Conservation (phyloP, 2,113 vertebrate genomes). For the Okapia johnstoni region DNA sequence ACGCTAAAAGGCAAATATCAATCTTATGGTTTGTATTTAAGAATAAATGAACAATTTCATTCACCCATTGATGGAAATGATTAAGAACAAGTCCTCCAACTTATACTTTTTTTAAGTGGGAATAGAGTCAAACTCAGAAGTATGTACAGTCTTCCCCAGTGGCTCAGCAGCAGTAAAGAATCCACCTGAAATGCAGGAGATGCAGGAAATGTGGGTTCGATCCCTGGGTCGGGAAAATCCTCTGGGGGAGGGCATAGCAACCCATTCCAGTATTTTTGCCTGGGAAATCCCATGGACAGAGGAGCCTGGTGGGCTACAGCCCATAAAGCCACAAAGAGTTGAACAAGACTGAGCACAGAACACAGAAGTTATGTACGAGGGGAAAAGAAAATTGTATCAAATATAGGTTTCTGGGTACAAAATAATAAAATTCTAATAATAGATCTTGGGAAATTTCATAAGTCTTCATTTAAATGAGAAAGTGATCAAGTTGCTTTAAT, state of each 20-base stretch:
- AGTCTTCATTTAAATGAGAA: constrained; percentile 24
- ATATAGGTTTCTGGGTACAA: not conserved
- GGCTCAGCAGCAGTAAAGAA: not conserved
- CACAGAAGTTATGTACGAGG: not conserved
- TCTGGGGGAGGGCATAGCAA: not conserved
- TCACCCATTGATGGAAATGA: not conserved
- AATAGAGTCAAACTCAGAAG: not conserved
- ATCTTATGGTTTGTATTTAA: constrained; percentile 28
- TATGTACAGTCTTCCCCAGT: not conserved
- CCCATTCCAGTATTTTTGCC: not conserved
- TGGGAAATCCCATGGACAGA: not conserved
- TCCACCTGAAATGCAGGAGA: not conserved
- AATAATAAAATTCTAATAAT: not conserved
- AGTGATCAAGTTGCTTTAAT: not conserved
- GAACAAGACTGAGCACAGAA: not conserved
- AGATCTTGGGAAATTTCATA: not conserved
- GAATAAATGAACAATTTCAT: not conserved
- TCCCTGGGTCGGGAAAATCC: not conserved
- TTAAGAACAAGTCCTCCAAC: not conserved
- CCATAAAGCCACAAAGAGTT: not conserved
- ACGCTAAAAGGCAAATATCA: constrained; percentile 5
- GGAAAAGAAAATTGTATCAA: not conserved
- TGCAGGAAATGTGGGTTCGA: not conserved
- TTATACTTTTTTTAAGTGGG: not conserved
- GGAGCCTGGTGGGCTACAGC: not conserved